A percentile compares a stretch with the other conserved stretches of the same genome.
Evolutionary conservation across 2,113 vertebrate genomes (phyloP).

Genomic region (Phrynosoma blainvillii): DNA sequence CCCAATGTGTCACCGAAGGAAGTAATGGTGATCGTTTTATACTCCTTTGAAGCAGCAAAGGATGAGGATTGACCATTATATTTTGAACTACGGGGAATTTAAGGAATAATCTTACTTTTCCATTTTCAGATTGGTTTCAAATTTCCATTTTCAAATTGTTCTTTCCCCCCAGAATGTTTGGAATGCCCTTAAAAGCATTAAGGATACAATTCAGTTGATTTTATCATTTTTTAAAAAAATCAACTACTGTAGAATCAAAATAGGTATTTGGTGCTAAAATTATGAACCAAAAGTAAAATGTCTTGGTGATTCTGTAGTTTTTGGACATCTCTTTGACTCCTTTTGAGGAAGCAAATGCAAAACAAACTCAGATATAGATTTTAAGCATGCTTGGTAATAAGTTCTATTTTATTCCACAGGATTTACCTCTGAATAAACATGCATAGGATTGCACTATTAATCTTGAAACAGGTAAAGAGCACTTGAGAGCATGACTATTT

Average conservation of each 20-base stretch:
- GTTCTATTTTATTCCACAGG: background rate
- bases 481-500: background rate
- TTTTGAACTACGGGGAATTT: slow-evolving; percentile 53
- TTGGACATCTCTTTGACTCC: background rate
- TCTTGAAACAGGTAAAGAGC: background rate
- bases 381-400: background rate
- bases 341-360: background rate
- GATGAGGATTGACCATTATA: slow-evolving; percentile 38
- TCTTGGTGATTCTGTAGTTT: background rate
- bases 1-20: slow-evolving; percentile 45
- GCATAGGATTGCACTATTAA: background rate
- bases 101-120: slow-evolving; percentile 23
- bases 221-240: background rate
- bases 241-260: background rate
- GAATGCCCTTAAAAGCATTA: background rate
- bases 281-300: background rate
- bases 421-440: background rate
- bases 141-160: background rate
- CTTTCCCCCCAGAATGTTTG: background rate
- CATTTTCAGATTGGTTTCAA: background rate
- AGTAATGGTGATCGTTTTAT: slow-evolving; percentile 40
- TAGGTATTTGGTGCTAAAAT: background rate
- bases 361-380: background rate
- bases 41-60: background rate
- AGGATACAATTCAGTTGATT: background rate